These are phyloP conservation scores for Erpobdella octoculata DNA, from an alignment of 2,888 invertebrate genomes.

Conservation along the genomic window DNA sequence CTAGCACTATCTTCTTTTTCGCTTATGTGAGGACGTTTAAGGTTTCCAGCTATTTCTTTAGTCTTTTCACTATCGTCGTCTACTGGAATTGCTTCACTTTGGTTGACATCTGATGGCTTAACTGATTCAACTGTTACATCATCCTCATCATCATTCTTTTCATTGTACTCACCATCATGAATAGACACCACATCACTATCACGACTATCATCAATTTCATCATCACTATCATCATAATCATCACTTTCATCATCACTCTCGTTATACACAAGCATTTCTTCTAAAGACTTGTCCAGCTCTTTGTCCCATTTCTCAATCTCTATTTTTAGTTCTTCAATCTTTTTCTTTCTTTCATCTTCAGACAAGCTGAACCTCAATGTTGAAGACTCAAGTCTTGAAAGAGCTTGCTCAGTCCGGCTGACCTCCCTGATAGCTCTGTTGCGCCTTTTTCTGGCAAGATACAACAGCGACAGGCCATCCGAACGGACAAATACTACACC, in stretches of 20 bases:
- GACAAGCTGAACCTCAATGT: neutral
- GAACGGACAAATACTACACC: conserved; percentile 21
- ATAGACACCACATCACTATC: conserved; percentile 15
- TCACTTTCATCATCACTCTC: conserved; percentile 19
- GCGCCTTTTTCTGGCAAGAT: conserved; percentile 24
- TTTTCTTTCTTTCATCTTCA: conserved; percentile 6
- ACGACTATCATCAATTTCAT: conserved; percentile 24
- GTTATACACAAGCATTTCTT: conserved; percentile 30
- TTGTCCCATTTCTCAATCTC: conserved; percentile 30
- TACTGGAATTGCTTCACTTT: conserved; percentile 18
- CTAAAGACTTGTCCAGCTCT: conserved; percentile 29
- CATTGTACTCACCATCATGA: conserved; percentile 2
- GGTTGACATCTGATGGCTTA: neutral
- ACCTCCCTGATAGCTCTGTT: conserved; percentile 20
- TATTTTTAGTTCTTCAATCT: conserved; percentile 21
- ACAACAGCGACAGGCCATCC: conserved; percentile 33
- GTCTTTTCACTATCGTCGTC: neutral
- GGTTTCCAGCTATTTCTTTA: neutral
- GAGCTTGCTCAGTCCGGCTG: conserved; percentile 19
- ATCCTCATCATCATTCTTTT: neutral
- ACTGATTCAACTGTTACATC: neutral
- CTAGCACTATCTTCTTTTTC: too few species aligned
- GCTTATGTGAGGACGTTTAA: too few species aligned
- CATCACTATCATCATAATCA: conserved; percentile 24
- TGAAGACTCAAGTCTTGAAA: conserved; percentile 15